phyloP scores from a whole-genome alignment of 2,888 invertebrate genomes.

The Aphodius granarius region DNA sequence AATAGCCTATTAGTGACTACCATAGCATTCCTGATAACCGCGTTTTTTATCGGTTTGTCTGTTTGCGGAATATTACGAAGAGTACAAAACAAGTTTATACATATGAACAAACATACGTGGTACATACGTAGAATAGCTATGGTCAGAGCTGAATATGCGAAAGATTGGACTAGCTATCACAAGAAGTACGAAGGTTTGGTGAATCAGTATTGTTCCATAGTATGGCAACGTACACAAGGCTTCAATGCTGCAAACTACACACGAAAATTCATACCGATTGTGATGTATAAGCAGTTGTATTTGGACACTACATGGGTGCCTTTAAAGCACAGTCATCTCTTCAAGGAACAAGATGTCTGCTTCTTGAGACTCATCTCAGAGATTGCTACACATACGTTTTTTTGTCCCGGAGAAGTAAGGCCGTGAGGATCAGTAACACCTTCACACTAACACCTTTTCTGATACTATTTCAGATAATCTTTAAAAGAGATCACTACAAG shows the following conservation, averaged over 20 bases:
- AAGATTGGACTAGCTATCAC: constrained; percentile 24
- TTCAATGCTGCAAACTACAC: not conserved
- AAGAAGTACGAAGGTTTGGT: constrained; percentile 14
- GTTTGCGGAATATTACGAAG: constrained; percentile 11
- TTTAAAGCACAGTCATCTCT: constrained; percentile 33
- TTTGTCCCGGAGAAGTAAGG: constrained; percentile 31
- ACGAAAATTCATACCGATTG: constrained; percentile 23
- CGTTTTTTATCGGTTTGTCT: constrained; percentile 3
- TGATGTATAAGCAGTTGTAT: constrained; percentile 27
- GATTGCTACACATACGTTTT: constrained; percentile 23
- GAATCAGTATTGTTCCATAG: not conserved
- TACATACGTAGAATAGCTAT: not conserved
- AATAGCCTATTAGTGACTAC: not conserved
- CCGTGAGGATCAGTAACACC: no score
- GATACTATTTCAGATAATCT: constrained; percentile 24
- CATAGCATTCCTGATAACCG: constrained; percentile 1
- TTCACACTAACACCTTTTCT: not conserved
- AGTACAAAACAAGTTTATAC: not conserved
- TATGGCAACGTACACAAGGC: constrained; percentile 24
- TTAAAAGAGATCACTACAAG: constrained; percentile 31
- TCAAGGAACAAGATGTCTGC: constrained; percentile 28
- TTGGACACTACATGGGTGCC: constrained; percentile 30
- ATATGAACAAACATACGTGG: constrained; percentile 17
- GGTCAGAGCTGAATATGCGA: constrained; percentile 5
- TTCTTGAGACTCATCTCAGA: constrained; percentile 27